phyloP scores from a whole-genome alignment of 2,797 vertebrate species.

The Scyliorhinus canicula region DNA sequence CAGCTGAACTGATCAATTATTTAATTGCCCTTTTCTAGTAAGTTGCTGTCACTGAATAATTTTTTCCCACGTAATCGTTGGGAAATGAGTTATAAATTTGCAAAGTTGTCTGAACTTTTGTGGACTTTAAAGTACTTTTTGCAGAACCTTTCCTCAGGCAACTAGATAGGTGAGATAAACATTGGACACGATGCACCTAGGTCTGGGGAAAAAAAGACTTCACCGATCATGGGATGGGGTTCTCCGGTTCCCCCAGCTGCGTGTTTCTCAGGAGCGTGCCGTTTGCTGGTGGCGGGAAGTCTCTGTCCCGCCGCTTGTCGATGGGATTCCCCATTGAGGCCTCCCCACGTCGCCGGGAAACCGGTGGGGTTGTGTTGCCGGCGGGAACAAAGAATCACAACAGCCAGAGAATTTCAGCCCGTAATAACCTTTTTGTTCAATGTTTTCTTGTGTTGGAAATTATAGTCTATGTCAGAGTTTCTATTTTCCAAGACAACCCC shows the following conservation, averaged over 20 bases:
- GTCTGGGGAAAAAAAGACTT: too few relatives aligned
- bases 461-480: background rate
- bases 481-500: background rate
- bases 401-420: too few relatives aligned
- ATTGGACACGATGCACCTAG: background rate
- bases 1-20: background rate
- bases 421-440: background rate
- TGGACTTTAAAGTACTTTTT: background rate
- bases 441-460: background rate
- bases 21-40: background rate
- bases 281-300: too few relatives aligned
- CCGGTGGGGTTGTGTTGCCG: too few relatives aligned
- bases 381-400: too few relatives aligned
- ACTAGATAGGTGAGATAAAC: background rate
- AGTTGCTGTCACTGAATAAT: background rate
- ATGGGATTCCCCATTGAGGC: too few relatives aligned
- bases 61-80: background rate
- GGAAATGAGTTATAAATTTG: background rate
- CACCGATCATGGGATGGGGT: too few relatives aligned
- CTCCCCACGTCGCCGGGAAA: too few relatives aligned
- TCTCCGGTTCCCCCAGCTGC: too few relatives aligned
- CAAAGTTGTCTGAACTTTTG: background rate
- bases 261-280: too few relatives aligned
- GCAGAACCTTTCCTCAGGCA: background rate
- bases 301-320: too few relatives aligned